Evolutionary conservation across 2,797 vertebrate species (phyloP).

Genomic region (Telmatherina bonti): DNA sequence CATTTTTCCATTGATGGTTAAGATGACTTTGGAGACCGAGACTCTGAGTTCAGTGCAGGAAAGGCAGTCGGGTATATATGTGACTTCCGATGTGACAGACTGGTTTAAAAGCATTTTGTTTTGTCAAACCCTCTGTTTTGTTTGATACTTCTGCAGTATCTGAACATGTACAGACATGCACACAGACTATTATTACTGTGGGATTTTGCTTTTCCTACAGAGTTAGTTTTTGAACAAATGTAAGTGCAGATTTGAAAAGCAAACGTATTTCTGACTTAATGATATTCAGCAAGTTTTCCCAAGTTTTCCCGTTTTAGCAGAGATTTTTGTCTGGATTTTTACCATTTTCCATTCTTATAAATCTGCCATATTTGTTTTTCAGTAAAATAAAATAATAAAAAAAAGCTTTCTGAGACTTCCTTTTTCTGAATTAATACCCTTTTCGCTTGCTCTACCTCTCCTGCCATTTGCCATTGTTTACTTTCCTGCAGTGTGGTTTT

Average conservation of each 20-base stretch:
- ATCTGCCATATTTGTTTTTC: constrained; percentile 50
- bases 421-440: constrained; percentile 48
- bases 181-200: constrained; percentile 1
- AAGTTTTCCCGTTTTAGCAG: constrained; percentile 35
- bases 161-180: constrained; percentile 23
- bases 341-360: constrained; percentile 25
- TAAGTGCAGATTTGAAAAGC: constrained; percentile 27
- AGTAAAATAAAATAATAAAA: constrained; percentile 34
- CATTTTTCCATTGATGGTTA: neutral
- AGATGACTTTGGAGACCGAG: neutral
- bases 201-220: constrained; percentile 24
- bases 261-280: constrained; percentile 13
- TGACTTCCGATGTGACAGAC: neutral
- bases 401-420: constrained; percentile 33
- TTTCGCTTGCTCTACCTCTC: constrained; percentile 38
- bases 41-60: neutral
- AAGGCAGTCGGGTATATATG: neutral
- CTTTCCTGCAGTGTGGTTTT: constrained; percentile 67
- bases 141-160: neutral
- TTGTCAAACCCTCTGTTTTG: neutral
- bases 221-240: constrained; percentile 26
- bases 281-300: constrained; percentile 1
- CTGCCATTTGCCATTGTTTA: constrained; percentile 66
- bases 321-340: constrained; percentile 37
- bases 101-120: constrained; percentile 1